phyloP scores from a whole-genome alignment of 2,888 invertebrate genomes.

The Leptarthrus brevirostris region DNA sequence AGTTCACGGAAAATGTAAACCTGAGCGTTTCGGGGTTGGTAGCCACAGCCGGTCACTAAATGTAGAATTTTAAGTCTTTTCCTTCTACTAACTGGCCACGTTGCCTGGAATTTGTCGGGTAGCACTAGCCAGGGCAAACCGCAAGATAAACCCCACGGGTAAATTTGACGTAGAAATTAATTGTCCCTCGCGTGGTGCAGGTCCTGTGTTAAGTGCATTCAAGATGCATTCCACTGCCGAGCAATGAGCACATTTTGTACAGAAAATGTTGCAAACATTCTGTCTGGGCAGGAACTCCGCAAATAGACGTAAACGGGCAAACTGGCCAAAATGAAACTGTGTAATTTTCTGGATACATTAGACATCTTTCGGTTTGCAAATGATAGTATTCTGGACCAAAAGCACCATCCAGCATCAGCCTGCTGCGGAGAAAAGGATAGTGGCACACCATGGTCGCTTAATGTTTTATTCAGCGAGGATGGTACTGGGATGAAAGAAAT shows the following conservation, averaged over 20 bases:
- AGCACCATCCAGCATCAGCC: not conserved
- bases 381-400: not conserved
- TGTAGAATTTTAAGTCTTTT: constrained; percentile 26
- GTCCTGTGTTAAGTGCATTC: not conserved
- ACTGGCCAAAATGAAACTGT: not conserved
- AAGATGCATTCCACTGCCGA: not conserved
- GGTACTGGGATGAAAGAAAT: constrained; percentile 9
- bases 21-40: not conserved
- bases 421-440: not conserved
- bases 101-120: not conserved
- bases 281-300: constrained; percentile 8
- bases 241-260: constrained; percentile 33
- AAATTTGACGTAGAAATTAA: constrained; percentile 46
- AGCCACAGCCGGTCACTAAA: constrained; percentile 21
- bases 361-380: constrained; percentile 18
- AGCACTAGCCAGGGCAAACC: constrained; percentile 10
- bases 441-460: constrained; percentile 1
- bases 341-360: constrained; percentile 38
- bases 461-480: constrained; percentile 33
- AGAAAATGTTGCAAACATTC: constrained; percentile 38
- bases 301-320: constrained; percentile 14
- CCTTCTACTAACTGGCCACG: not conserved
- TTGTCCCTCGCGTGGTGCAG: constrained; percentile 11
- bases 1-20: constrained; percentile 28
- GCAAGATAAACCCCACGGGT: constrained; percentile 34